phyloP scores from a whole-genome alignment of 2,797 vertebrate genomes.

The Fistularia commersonii region DNA sequence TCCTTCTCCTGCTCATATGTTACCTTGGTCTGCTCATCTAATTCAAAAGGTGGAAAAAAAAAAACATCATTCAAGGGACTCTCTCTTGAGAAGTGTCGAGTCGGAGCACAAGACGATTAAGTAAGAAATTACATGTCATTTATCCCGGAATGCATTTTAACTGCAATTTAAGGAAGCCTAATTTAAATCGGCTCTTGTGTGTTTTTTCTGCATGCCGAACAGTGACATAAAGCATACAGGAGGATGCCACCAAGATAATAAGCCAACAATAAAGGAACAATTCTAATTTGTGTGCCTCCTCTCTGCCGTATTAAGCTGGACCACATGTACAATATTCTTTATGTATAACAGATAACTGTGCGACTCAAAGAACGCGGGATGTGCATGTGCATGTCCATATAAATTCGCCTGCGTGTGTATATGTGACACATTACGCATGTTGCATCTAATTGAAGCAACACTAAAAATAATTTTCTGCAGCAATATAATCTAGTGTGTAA shows the following conservation, averaged over 20 bases:
- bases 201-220: not conserved
- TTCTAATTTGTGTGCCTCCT: no score
- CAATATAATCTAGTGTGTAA: slow-evolving; percentile 38
- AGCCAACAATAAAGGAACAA: no score
- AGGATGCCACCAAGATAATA: not conserved
- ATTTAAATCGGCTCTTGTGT: slow-evolving; percentile 30
- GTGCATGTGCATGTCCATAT: no score
- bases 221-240: no score
- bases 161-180: slow-evolving; percentile 13
- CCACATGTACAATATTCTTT: no score
- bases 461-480: slow-evolving; percentile 43
- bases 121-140: slow-evolving; percentile 27
- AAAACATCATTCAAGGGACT: slow-evolving; percentile 30
- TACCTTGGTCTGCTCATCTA: slow-evolving; percentile 51
- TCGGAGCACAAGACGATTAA: slow-evolving; percentile 30
- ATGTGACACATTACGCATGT: slow-evolving; percentile 23
- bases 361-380: no score
- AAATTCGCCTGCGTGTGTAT: slow-evolving; percentile 7
- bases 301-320: no score
- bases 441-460: slow-evolving; percentile 49
- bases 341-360: no score
- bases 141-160: slow-evolving; percentile 27
- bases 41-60: slow-evolving; percentile 48
- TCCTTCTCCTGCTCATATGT: slow-evolving; percentile 55
- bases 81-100: slow-evolving; percentile 3